Evolutionary conservation across 1,140 invertebrate genomes (phyloP), one percentile per base, ranked within the genome.

Genomic region (Nilaparvata lugens): DNA sequence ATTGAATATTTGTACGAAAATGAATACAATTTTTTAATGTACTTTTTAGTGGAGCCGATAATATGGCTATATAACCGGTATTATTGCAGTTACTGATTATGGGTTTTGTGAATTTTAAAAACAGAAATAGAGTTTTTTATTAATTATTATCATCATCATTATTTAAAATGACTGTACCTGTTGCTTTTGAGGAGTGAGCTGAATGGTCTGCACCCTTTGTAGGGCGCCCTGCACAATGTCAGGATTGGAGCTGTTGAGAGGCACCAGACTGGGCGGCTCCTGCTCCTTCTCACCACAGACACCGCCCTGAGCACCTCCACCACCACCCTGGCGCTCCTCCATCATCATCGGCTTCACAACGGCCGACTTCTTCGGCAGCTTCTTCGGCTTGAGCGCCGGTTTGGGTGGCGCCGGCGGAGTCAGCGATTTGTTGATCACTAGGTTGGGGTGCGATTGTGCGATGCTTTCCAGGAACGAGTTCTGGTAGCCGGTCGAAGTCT

Each of bases 141-240:
- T n/a, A n/a, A n/a, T n/a, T n/a, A n/a, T n/a, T n/a, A n/a, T n/a
- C n/a, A n/a, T n/a, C n/a, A n/a, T n/a, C n/a, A n/a, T n/a, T n/a
- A n/a, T n/a, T n/a, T n/a, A n/a, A n/a, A n/a, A n/a, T n/a, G n/a
- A n/a, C n/a, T n/a, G n/a, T 55, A 76, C 72, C 67, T 78, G 77
- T 65, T 82, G 80, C 69, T 82, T 81, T 58, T 81, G 79, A 0
- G 79, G 77, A 1, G 81, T 81, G 31, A 82, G 66, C 62, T 82
- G 80, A 51, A 82, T 82, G 1, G 79, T 80, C 67, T 80, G 78
- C 28, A 81, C 76, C 5, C 78, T 71, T 25, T 78, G 76, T n/a
- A 76, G 62, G 45, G 54, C 21, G 21, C 31, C 31, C 13, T 40
- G 56, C 23, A 28, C 18, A n/a, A 52, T 45, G 23, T 35, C 53